Base-by-base conservation (phyloP, 1,140 invertebrate species). In the Pseudomyrmex concolor region DNA sequence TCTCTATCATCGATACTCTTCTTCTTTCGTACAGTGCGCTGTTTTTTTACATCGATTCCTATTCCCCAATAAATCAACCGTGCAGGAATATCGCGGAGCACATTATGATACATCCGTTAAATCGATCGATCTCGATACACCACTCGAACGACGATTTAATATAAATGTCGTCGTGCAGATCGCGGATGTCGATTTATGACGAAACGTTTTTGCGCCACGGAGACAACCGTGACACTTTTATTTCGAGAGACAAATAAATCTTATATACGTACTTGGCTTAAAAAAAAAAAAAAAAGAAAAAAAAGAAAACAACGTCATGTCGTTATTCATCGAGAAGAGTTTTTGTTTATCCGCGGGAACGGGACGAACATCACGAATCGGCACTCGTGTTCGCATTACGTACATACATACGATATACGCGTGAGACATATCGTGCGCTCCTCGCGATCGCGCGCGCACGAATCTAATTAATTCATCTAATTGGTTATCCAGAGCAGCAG, bases 391-490 rank as follows among this genome's bases (percentile, higher is more conserved):
- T 55, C 50, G 19, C 10, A 2, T 25, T 19, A 2, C 13, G 68
- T 48, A 34, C 34, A 5, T 34, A 34, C 22, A 25, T 25, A 22
- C 19, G 1, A 22, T 22, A 22, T 22, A 22, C 22, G 22, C 25
- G 25, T 25, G 25, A 25, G 25, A 25, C 34, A 34, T 7, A 34
- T 34, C 34, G 5, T 54, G 19, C 15, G 17, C 9, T 45, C n/a
- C 2, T 8, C 19, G 19, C 50, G 19, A 15, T 25, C 17, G 13
- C 22, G 64, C 64, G 51, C 59, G 25, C 45, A 55, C 48, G 48
- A 54, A 54, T 72, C 17, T 74, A 62, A 82, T 82, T 82, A 82
- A 82, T 82, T 82, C 50, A 51, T 34, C 78, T 82, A 82, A 82
- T 74, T 63, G 70, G 78, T 17, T 74, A 63, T 64, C 25, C 68